Evolutionary conservation across 2,113 vertebrate genomes (phyloP).

Genomic region (Eleginops maclovinus): DNA sequence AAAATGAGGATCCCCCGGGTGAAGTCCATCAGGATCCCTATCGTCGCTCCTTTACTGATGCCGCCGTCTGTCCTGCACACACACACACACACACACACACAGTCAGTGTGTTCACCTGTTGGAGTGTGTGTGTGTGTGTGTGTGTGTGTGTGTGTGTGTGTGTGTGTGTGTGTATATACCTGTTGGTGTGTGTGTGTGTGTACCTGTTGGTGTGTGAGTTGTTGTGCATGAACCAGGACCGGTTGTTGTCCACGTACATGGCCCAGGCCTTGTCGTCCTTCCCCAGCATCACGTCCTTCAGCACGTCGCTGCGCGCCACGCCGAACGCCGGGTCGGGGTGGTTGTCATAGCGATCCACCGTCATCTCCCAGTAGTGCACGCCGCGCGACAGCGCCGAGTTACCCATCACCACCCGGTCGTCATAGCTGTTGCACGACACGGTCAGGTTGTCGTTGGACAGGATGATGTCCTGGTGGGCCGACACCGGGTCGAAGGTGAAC

Average conservation of each 20-base stretch:
- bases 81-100: no score
- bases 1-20: conserved; percentile 92
- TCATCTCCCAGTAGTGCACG: conserved; percentile 98
- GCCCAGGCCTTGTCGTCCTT: conserved; percentile 99
- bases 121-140: no score
- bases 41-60: conserved; percentile 92
- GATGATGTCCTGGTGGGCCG: conserved; percentile 96
- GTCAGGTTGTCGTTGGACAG: conserved; percentile 99
- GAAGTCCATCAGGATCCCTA: conserved; percentile 94
- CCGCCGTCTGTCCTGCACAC: conserved; percentile 92
- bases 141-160: no score
- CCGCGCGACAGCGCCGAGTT: conserved; percentile 95
- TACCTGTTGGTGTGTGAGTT: conserved; percentile 99
- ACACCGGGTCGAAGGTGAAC: conserved; percentile 94
- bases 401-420: conserved; percentile 95
- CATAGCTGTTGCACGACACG: conserved; percentile 97
- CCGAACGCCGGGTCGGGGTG: conserved; percentile 98
- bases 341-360: conserved; percentile 96
- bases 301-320: conserved; percentile 90
- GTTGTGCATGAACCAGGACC: conserved; percentile 99
- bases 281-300: conserved; percentile 98
- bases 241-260: conserved; percentile 99
- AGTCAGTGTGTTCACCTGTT: no score
- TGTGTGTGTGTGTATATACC: no score
- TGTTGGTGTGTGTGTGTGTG: conserved; percentile 87